Percentiles rank a stretch among this genome's conserved stretches.
Conservation (phyloP, 1,140 invertebrate genomes). For the Euborellia annulipes region DNA sequence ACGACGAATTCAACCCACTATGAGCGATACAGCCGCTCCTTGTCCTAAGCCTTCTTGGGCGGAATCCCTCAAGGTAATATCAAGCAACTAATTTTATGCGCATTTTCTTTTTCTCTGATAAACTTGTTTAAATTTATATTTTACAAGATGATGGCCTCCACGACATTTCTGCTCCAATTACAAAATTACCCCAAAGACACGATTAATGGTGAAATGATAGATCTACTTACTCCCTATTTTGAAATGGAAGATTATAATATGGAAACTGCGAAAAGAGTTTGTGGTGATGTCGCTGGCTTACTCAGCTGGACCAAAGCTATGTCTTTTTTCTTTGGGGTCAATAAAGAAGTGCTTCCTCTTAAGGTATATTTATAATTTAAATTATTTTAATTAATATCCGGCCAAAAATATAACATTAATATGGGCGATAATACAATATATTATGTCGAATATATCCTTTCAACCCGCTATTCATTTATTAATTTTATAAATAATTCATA, state of each 20-base stretch:
- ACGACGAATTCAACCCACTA: constrained; percentile 63
- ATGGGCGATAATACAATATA: background rate
- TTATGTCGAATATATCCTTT: no score
- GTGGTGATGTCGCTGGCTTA: constrained; percentile 88
- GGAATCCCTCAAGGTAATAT: constrained; percentile 42
- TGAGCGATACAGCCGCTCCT: constrained; percentile 59
- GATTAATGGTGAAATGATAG: constrained; percentile 94
- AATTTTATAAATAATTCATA: no score
- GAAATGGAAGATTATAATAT: constrained; percentile 92
- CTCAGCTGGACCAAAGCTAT: constrained; percentile 97
- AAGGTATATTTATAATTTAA: constrained; percentile 43
- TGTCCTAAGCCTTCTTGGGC: constrained; percentile 90
- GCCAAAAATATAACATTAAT: background rate
- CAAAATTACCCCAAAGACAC: constrained; percentile 94
- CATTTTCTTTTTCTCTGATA: constrained; percentile 4
- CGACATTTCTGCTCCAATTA: constrained; percentile 81
- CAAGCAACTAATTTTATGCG: constrained; percentile 4
- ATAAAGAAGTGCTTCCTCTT: constrained; percentile 88
- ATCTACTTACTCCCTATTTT: constrained; percentile 81
- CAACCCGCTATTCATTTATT: no score
- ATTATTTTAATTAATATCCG: background rate
- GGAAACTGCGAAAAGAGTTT: constrained; percentile 88
- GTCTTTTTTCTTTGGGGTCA: constrained; percentile 89
- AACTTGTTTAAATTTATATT: no score
- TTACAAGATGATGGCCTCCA: constrained; percentile 81